Percentiles rank a stretch among this genome's conserved stretches.
Evolutionary conservation across 35 echinoderm and acorn worm genomes (phyloP).

Genomic region (Hemicentrotus pulcherrimus): DNA sequence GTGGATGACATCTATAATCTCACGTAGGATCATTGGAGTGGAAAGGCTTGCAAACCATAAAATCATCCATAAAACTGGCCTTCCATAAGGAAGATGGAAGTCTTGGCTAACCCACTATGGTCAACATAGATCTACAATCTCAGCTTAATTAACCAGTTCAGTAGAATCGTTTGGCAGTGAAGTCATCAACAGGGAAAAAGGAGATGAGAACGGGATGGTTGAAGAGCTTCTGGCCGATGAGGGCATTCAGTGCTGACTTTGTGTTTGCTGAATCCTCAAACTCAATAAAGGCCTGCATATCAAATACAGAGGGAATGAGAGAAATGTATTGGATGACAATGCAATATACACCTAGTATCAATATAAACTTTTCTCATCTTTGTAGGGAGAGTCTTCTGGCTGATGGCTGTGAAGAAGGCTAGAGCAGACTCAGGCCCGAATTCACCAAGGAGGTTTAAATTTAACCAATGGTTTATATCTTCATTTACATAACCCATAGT

Average conservation of each 20-base stretch:
- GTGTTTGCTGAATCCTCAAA: slow-evolving; percentile 72
- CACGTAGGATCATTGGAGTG: neutral
- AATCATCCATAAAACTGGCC: neutral
- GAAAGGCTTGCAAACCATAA: neutral
- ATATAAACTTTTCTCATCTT: too few relatives aligned
- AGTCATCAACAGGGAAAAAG: slow-evolving; percentile 70
- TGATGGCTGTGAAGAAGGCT: too few relatives aligned
- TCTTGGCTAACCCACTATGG: too few relatives aligned
- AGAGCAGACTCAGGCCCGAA: too few relatives aligned
- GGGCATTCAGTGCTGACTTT: slow-evolving; percentile 52
- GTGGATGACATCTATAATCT: neutral
- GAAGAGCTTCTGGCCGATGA: slow-evolving; percentile 63
- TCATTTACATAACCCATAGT: too few relatives aligned
- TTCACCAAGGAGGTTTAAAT: too few relatives aligned
- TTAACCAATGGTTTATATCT: too few relatives aligned
- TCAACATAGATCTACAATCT: too few relatives aligned
- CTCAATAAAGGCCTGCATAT: slow-evolving; percentile 74
- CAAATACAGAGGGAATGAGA: neutral
- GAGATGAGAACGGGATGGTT: slow-evolving; percentile 66
- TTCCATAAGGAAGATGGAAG: neutral
- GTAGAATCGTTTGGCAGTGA: slow-evolving; percentile 39
- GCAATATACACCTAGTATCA: too few relatives aligned
- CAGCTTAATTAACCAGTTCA: neutral
- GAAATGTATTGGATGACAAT: too few relatives aligned
- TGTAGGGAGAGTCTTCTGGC: too few relatives aligned